Base-by-base conservation (phyloP, 2,797 vertebrate genomes). In the Neostethus bicornis region DNA sequence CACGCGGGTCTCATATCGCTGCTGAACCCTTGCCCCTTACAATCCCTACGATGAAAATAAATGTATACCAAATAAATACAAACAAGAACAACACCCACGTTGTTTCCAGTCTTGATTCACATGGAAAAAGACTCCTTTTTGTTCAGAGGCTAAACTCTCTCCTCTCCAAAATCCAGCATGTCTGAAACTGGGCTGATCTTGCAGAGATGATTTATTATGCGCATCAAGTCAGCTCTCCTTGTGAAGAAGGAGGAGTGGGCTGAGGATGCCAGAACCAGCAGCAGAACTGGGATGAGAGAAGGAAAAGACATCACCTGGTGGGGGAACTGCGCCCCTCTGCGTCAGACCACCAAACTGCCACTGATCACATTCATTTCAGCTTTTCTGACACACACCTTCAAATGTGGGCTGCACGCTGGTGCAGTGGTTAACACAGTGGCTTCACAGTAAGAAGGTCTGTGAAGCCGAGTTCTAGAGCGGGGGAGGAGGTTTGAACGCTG, bases 71-170 rank as follows among this genome's bases (percentile, higher is more conserved):
- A 54, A 67, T 14, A 48, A 14, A 71, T 2, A 11, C 39, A 0
- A 55, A 16, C 65, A 8, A 75, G 28, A 75, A 76, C 77, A 80
- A 86, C 87, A 89, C 81, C 89, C 88, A 89, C 89, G 89, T 85
- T 87, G 81, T 83, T 88, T 74, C 62, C 80, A 20, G 79, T 42
- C 73, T 66, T 61, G 75, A 73, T 83, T 87, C 82, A 80, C 85
- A 80, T 82, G 63, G 61, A 81, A n/a, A 77, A 83, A 77, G 79
- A 61, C 85, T 61, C 65, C 53, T 61, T 20, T 53, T 31, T 48
- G 51, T 60, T 26, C 41, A 58, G 57, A 73, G 64, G 66, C 46
- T 75, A 65, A 68, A 66, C 67, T 64, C 64, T 66, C 59, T 58
- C 53, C 62, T 45, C 39, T 56, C 74, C 49, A 55, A 45, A 53